A percentile compares a stretch with the other conserved stretches of the same genome.
These are phyloP conservation scores for Eudasyphora cyanicolor DNA, from an alignment of 2,888 invertebrate species.

Conservation along the genomic window DNA sequence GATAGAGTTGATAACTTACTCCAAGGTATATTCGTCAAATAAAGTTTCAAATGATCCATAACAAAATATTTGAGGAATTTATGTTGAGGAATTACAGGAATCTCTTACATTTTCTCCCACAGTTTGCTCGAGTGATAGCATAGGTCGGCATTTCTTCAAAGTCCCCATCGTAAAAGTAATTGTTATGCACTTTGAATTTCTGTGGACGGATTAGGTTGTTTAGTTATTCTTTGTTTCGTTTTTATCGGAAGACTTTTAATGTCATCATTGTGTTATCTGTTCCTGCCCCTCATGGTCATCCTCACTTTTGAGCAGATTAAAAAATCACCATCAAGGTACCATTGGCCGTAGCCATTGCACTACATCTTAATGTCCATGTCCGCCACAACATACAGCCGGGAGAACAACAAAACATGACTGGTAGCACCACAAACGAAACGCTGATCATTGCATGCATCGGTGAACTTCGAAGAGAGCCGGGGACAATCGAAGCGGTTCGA, in stretches of 20 bases:
- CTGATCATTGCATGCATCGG: constrained; percentile 72
- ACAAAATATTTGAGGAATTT: too few relatives aligned
- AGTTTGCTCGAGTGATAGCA: not conserved
- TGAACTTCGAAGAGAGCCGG: constrained; percentile 69
- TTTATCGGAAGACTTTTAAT: constrained; percentile 63
- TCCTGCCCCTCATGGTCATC: constrained; percentile 57
- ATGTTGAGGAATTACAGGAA: not conserved
- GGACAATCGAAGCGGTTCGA: constrained; percentile 74
- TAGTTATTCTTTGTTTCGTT: constrained; percentile 11
- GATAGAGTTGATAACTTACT: too few relatives aligned
- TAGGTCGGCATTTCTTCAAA: constrained; percentile 9
- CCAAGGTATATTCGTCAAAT: too few relatives aligned
- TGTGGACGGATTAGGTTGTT: constrained; percentile 41
- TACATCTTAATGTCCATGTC: not conserved
- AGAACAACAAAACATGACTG: constrained; percentile 24
- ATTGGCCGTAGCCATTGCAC: not conserved
- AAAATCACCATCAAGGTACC: constrained; percentile 50
- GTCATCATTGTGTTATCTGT: constrained; percentile 64
- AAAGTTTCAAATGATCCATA: too few relatives aligned
- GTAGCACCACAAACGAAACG: constrained; percentile 68
- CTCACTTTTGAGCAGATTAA: constrained; percentile 61
- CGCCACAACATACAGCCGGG: not conserved
- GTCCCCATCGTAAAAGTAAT: not conserved
- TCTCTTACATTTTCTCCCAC: not conserved
- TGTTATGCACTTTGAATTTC: constrained; percentile 38